Evolutionary conservation across 1,140 invertebrate species (phyloP), one percentile per base, ranked within the genome.

Genomic region (Aphaenogaster rudis): DNA sequence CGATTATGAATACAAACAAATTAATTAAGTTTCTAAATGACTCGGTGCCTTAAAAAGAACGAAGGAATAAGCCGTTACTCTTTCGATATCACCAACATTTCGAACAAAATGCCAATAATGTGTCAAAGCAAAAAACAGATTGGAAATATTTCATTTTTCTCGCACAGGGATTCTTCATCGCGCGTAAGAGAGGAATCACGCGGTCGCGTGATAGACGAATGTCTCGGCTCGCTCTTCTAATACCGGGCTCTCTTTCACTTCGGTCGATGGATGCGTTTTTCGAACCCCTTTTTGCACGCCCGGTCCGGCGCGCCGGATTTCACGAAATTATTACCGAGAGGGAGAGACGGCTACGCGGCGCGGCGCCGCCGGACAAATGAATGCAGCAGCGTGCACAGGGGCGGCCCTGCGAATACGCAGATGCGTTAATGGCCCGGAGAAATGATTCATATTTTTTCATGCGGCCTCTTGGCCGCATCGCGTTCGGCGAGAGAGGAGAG

Each of bases 251-350:
- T 72, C 59, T 78, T 85, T 79, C 42, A 52, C n/a, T 15, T 45
- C 59, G n/a, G 15, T 33, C 59, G 81, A 66, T 15, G 33, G 45
- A 48, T 21, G 59, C 36, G 50, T 59, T 80, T 86, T 36, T 50
- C 85, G 52, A 80, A 80, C 64, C 76, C 77, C 64, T 86, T 86
- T 86, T 61, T 54, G 4, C 36, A 48, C 64, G 17, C 71, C 50
- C 61, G 57, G 61, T 28, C 71, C 82, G 71, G 5, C 82, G 45
- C 54, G 45, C 87, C 82, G 90, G 89, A 86, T 88, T 88, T 82
- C 81, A 91, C 84, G 67, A 92, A 92, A 92, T 92, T 92, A 91
- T 90, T 48, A 74, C 76, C 85, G 86, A 85, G n/a, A 61, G 69
- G 69, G 52, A 36, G 91, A 81, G 87, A 69, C 88, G 82, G 45